A percentile compares a stretch with the other conserved stretches of the same genome.
Conservation (phyloP, 2,113 vertebrate genomes). For the Emydura subglobosa region DNA sequence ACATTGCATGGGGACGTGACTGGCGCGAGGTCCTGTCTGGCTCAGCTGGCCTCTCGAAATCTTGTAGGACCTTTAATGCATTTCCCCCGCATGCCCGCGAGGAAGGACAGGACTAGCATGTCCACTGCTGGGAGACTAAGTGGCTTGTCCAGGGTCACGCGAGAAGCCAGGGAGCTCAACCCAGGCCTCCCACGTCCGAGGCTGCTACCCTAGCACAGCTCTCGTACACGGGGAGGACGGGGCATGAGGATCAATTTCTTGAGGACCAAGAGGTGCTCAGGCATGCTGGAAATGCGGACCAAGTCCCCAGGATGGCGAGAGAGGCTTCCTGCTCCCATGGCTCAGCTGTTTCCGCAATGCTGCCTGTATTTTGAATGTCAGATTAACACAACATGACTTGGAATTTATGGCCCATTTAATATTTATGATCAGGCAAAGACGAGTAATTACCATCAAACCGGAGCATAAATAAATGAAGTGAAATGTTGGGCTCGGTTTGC, state of each 20-base stretch:
- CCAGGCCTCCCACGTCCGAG: no score
- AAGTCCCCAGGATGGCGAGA: not conserved
- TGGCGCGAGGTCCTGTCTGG: not conserved
- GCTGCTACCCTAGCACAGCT: not conserved
- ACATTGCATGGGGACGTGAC: no score
- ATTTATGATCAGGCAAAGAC: not conserved
- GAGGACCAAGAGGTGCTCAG: no score
- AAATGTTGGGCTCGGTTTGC: not conserved
- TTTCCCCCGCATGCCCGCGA: not conserved
- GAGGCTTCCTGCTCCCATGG: no score
- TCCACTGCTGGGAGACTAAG: not conserved
- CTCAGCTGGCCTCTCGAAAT: not conserved
- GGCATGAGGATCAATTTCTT: no score
- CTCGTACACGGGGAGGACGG: no score
- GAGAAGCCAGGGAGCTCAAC: not conserved
- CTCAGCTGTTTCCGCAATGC: no score
- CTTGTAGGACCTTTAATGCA: not conserved
- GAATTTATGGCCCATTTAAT: not conserved
- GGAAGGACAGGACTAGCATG: not conserved
- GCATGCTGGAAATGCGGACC: no score
- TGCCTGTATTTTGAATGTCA: not conserved
- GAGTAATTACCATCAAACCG: not conserved
- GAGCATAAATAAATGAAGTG: not conserved
- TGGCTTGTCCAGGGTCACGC: not conserved
- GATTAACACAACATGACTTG: not conserved